Evolutionary conservation across 2,113 vertebrate species (phyloP).

Genomic region (Poecilia latipinna): DNA sequence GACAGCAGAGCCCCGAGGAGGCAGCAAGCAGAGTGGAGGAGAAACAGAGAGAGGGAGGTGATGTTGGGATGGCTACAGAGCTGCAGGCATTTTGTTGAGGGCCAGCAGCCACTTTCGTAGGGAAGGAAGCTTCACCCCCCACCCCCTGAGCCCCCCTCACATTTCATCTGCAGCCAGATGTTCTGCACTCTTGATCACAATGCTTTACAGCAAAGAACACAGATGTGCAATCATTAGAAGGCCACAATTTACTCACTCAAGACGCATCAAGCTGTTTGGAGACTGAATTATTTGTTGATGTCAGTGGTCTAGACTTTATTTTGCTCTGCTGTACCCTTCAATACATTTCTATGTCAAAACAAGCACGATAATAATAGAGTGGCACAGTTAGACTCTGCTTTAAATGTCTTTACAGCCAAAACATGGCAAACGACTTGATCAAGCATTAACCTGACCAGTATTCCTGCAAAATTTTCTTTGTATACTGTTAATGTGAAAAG

Average conservation of each 20-base stretch:
- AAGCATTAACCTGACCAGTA: neutral
- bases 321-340: slow-evolving; percentile 1
- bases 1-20: slow-evolving; percentile 79
- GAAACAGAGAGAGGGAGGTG: slow-evolving; percentile 38
- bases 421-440: neutral
- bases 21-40: slow-evolving; percentile 42
- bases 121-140: slow-evolving; percentile 15
- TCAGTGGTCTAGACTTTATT: slow-evolving; percentile 5
- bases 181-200: slow-evolving; percentile 41
- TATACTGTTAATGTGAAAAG: slow-evolving; percentile 74
- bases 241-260: slow-evolving; percentile 35
- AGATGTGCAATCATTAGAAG: slow-evolving; percentile 54
- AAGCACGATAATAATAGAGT: neutral
- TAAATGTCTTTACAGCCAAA: neutral
- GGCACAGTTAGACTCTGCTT: neutral
- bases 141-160: slow-evolving; percentile 8
- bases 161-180: slow-evolving; percentile 61
- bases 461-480: slow-evolving; percentile 57
- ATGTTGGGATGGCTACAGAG: slow-evolving; percentile 41
- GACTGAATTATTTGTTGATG: slow-evolving; percentile 19
- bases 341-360: neutral
- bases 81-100: slow-evolving; percentile 44
- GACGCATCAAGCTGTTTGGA: slow-evolving; percentile 12
- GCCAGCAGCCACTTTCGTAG: slow-evolving; percentile 34
- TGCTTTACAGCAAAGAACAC: slow-evolving; percentile 32